Evolutionary conservation across 2,113 vertebrate species (phyloP).

Genomic region (Solenodon paradoxus): DNA sequence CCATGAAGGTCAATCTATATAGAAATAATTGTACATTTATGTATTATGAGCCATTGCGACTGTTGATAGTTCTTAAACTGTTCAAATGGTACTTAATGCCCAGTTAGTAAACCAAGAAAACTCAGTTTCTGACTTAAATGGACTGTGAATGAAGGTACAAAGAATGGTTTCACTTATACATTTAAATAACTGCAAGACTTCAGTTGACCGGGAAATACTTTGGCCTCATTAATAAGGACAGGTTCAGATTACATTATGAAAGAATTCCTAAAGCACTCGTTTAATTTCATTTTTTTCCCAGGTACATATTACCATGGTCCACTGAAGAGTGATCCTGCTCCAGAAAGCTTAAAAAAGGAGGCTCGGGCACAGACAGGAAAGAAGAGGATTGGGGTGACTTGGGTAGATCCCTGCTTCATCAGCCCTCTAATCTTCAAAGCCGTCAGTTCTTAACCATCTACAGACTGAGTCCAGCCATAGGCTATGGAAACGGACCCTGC

Average conservation of each 20-base stretch:
- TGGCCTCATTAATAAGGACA: conserved; percentile 80
- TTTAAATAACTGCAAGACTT: conserved; percentile 82
- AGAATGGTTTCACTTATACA: conserved; percentile 81
- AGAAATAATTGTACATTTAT: conserved; percentile 60
- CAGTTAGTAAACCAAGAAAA: conserved; percentile 67
- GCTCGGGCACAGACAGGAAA: background rate
- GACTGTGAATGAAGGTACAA: conserved; percentile 81
- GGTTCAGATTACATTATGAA: conserved; percentile 77
- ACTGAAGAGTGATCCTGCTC: conserved; percentile 63
- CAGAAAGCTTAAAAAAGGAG: conserved; percentile 57
- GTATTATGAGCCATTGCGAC: conserved; percentile 63
- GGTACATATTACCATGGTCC: conserved; percentile 38
- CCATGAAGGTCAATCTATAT: conserved; percentile 21
- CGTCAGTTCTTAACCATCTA: background rate
- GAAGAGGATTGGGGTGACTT: background rate
- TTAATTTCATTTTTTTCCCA: conserved; percentile 65
- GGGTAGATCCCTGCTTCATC: background rate
- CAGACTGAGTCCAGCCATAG: background rate
- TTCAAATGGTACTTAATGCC: conserved; percentile 55
- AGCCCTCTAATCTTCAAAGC: background rate
- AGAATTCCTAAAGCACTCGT: conserved; percentile 69
- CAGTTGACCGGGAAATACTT: conserved; percentile 77
- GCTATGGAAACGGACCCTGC: background rate
- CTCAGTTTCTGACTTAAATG: conserved; percentile 78
- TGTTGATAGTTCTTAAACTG: conserved; percentile 52